phyloP scores from a whole-genome alignment of 2,113 vertebrate species.

The Anguilla rostrata region DNA sequence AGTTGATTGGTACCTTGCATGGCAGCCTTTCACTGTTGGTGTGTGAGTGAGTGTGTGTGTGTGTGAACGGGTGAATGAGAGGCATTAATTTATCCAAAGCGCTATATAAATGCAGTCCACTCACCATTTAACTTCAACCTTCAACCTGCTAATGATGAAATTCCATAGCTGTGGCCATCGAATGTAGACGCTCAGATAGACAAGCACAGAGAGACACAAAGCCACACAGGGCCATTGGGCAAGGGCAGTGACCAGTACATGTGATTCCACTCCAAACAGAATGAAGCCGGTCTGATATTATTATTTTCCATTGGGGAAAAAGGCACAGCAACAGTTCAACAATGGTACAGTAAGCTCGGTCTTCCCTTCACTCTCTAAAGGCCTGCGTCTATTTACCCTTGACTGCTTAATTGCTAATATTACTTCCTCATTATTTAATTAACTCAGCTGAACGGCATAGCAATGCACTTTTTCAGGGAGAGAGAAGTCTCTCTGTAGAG shows the following conservation, averaged over 20 bases:
- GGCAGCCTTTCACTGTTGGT: too few species aligned
- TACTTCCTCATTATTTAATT: conserved; percentile 5
- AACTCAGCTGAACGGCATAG: neutral
- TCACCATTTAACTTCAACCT: too few species aligned
- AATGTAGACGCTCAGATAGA: neutral
- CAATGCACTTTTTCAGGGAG: neutral
- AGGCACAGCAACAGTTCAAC: neutral
- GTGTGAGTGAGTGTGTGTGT: too few species aligned
- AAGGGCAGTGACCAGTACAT: neutral
- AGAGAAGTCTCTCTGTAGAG: neutral
- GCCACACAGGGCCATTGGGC: neutral
- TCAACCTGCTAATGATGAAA: too few species aligned
- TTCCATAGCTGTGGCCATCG: neutral
- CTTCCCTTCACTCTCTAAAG: neutral
- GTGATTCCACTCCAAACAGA: neutral
- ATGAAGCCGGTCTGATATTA: neutral
- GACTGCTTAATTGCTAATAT: neutral
- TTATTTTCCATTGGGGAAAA: neutral
- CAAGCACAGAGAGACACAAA: neutral
- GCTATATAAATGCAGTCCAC: too few species aligned
- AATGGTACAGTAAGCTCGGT: neutral
- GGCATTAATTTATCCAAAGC: too few species aligned
- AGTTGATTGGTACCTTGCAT: too few species aligned
- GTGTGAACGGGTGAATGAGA: too few species aligned
- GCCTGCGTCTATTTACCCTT: conserved; percentile 2